Conservation (phyloP, 2,888 invertebrate species). For the Chloroclystis v-ata region DNA sequence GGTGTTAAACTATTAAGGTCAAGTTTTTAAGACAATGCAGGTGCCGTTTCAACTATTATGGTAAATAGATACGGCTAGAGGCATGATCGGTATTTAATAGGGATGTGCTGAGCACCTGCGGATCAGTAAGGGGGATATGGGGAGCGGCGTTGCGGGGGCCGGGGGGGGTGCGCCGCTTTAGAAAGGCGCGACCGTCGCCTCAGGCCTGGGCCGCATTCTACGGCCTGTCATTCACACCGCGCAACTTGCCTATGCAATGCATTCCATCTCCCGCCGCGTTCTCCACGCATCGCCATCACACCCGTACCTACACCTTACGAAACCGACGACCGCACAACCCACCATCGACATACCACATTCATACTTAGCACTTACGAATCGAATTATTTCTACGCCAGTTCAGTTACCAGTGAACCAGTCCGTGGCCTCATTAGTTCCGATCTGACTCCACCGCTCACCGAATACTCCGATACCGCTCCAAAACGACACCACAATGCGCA, state of each 20-base stretch:
- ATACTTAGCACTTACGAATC: constrained; percentile 58
- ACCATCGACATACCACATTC: constrained; percentile 51
- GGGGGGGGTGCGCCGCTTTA: constrained; percentile 71
- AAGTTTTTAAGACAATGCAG: constrained; percentile 71
- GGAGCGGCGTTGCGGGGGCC: constrained; percentile 45
- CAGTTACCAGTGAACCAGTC: constrained; percentile 66
- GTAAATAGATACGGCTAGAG: constrained; percentile 71
- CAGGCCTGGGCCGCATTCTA: constrained; percentile 77
- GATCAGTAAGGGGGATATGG: constrained; percentile 56
- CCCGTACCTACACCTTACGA: constrained; percentile 61
- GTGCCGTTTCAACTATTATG: constrained; percentile 68
- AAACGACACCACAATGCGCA: constrained; percentile 58
- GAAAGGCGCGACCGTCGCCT: constrained; percentile 78
- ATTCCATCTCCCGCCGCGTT: constrained; percentile 72
- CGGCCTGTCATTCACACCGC: constrained; percentile 78
- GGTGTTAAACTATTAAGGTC: constrained; percentile 61
- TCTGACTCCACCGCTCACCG: constrained; percentile 50
- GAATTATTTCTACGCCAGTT: constrained; percentile 68
- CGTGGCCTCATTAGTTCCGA: constrained; percentile 62
- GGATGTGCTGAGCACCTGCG: constrained; percentile 76
- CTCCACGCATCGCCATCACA: constrained; percentile 55
- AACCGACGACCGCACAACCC: constrained; percentile 53
- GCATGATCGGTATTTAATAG: constrained; percentile 77
- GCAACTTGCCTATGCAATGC: constrained; percentile 77
- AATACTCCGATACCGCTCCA: constrained; percentile 45